Conservation (phyloP, 2,888 invertebrate species). For the Camptogramma bilineatum region DNA sequence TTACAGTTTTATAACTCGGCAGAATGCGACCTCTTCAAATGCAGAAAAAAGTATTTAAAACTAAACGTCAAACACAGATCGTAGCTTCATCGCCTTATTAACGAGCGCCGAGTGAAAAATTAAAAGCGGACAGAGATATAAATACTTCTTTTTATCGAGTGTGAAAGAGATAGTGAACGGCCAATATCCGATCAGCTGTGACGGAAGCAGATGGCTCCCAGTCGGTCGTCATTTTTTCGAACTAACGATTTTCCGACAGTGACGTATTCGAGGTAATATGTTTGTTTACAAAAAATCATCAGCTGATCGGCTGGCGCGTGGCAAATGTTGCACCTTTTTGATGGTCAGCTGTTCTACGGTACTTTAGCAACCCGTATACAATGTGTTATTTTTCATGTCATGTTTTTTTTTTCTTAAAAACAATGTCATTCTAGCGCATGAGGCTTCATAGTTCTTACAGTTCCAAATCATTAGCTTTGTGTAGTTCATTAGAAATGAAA, state of each 20-base stretch:
- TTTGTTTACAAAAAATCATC: slow-evolving; percentile 56
- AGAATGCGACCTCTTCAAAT: slow-evolving; percentile 18
- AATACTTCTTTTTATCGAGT: slow-evolving; percentile 42
- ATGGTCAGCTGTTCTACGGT: slow-evolving; percentile 16
- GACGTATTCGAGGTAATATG: slow-evolving; percentile 60
- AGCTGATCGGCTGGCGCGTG: slow-evolving; percentile 53
- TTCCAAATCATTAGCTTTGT: no score
- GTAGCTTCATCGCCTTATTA: slow-evolving; percentile 63
- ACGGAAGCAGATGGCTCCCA: slow-evolving; percentile 78
- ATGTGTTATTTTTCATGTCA: neutral
- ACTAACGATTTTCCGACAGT: slow-evolving; percentile 64
- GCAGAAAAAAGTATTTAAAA: slow-evolving; percentile 20
- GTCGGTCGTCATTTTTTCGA: slow-evolving; percentile 58
- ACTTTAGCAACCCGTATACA: slow-evolving; percentile 1
- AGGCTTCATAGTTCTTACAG: no score
- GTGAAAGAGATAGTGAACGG: slow-evolving; percentile 68
- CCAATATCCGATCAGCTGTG: slow-evolving; percentile 85
- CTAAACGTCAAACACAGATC: slow-evolving; percentile 44
- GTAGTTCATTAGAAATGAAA: no score
- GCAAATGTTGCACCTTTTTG: slow-evolving; percentile 53
- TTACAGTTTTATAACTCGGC: slow-evolving; percentile 16
- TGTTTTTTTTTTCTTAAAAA: neutral
- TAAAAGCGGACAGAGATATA: slow-evolving; percentile 59
- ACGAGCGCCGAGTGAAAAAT: slow-evolving; percentile 65
- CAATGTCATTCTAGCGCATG: no score